These are phyloP conservation scores for Cheilosia impressa DNA, from an alignment of 2,888 invertebrate species.

Conservation along the genomic window DNA sequence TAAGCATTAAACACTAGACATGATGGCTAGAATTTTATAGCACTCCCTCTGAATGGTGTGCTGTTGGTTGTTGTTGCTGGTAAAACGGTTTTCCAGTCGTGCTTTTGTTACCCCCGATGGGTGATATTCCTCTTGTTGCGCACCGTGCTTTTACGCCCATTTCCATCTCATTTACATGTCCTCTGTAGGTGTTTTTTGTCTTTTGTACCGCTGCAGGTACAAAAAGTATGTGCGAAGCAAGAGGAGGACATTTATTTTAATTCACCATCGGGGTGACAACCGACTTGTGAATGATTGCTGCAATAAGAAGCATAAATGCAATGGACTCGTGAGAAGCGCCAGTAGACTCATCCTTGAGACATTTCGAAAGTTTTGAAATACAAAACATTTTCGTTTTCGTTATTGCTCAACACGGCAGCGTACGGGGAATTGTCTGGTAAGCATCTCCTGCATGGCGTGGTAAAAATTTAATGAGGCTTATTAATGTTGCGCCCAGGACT, in stretches of 20 bases:
- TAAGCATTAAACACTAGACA: constrained; percentile 66
- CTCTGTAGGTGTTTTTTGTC: neutral
- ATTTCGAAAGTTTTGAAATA: constrained; percentile 30
- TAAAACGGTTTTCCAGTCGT: constrained; percentile 9
- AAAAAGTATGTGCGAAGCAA: neutral
- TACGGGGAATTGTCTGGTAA: neutral
- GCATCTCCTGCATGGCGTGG: constrained; percentile 36
- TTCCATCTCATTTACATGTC: constrained; percentile 52
- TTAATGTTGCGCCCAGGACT: constrained; percentile 63
- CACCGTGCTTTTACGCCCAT: constrained; percentile 34
- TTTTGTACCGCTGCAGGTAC: neutral
- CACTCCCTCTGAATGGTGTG: constrained; percentile 4
- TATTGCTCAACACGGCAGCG: neutral
- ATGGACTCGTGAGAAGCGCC: constrained; percentile 34
- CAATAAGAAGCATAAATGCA: constrained; percentile 37
- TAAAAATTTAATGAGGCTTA: constrained; percentile 73
- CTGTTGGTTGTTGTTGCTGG: neutral
- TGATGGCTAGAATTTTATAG: constrained; percentile 48
- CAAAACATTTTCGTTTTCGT: neutral
- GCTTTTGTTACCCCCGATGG: constrained; percentile 5
- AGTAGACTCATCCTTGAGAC: constrained; percentile 67
- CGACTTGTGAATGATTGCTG: constrained; percentile 37
- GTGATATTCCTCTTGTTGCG: constrained; percentile 47
- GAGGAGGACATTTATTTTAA: constrained; percentile 14
- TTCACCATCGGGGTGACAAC: constrained; percentile 7